phyloP scores from a whole-genome alignment of 2,888 invertebrate genomes.

The Lordiphosa fenestrarum region DNA sequence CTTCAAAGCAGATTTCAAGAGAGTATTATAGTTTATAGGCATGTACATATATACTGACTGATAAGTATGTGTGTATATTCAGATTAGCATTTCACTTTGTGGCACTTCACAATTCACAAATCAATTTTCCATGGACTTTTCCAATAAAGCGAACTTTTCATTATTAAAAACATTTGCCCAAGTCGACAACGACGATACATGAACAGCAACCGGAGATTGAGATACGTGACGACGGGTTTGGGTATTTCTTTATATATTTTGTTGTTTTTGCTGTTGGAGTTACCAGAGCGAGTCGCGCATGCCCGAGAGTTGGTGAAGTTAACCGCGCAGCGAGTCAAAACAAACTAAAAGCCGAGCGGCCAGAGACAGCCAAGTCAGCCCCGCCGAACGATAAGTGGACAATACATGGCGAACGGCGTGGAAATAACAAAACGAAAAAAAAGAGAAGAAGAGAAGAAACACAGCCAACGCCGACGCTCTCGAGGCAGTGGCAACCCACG shows the following conservation, averaged over 20 bases:
- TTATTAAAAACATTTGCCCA: constrained; percentile 6
- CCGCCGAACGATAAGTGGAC: constrained; percentile 18
- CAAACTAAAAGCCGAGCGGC: constrained; percentile 44
- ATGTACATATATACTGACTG: constrained; percentile 18
- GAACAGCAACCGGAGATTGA: constrained; percentile 13
- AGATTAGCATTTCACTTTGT: constrained; percentile 14
- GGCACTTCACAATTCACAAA: constrained; percentile 22
- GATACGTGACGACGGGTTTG: constrained; percentile 9
- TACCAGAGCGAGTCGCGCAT: too few species aligned
- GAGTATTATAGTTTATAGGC: constrained; percentile 24
- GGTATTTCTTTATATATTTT: constrained; percentile 6
- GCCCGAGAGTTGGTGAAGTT: constrained; percentile 42
- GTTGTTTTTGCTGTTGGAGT: too few species aligned
- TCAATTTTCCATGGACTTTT: constrained; percentile 13
- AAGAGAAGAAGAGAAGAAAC: constrained; percentile 19
- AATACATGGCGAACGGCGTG: constrained; percentile 35
- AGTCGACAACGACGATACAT: constrained; percentile 2
- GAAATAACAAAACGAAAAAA: constrained; percentile 45
- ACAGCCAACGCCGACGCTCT: constrained; percentile 50
- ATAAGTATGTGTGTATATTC: constrained; percentile 30
- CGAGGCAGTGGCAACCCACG: constrained; percentile 50
- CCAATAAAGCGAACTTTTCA: constrained; percentile 13
- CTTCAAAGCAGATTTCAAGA: constrained; percentile 29
- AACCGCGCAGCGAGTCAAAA: constrained; percentile 55
- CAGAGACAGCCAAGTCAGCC: constrained; percentile 4